Evolutionary conservation across 2,797 vertebrate genomes (phyloP), one percentile per base, ranked within the genome.

Genomic region (Pseudotriccus pelzelni): DNA sequence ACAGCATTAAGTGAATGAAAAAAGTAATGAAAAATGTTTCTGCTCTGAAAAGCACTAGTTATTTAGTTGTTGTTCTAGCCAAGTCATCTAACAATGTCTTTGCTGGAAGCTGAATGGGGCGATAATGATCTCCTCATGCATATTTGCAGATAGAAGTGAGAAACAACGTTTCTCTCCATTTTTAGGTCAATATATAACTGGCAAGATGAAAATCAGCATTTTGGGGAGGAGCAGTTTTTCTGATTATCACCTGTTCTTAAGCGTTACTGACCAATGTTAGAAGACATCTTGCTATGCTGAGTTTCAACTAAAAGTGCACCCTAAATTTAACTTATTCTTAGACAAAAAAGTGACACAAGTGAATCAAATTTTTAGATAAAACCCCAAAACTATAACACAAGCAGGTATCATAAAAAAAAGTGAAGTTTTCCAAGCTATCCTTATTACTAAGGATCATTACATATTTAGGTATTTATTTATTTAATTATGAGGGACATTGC

Each of bases 331-430:
- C 4, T 39, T 77, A 22, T 25, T 68, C 30, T 24, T 80, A 55
- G 8, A 49, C 6, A 72, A 59, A 68, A 8, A 63, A 69, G 32
- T 20, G 5, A 34, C 9, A 27, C 2, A 64, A 87, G 6, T 41
- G 7, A 84, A 81, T 6, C 1, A 60, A 77, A 63, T 8, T 47
- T 44, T 55, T 15, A 63, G 4, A 62, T 22, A 39, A 80, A 68
- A 44, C 2, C 1, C 1, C 0, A 8, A 76, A 59, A 20, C 2
- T 1, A 14, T 62, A 41, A 66, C 6, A 2, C 13, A 76, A 76
- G 4, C 1, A 72, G 8, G 23, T 69, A 36, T 3, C 2, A 44
- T 14, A 14, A 55, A 78, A 79, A 58, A 32, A 15, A 1, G 1
- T 49, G 7, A 75, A 7, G 1, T 43, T 69, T 83, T 55, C 15